These are phyloP conservation scores for Nanorana parkeri DNA, from an alignment of 2,113 vertebrate species.

Conservation along the genomic window DNA sequence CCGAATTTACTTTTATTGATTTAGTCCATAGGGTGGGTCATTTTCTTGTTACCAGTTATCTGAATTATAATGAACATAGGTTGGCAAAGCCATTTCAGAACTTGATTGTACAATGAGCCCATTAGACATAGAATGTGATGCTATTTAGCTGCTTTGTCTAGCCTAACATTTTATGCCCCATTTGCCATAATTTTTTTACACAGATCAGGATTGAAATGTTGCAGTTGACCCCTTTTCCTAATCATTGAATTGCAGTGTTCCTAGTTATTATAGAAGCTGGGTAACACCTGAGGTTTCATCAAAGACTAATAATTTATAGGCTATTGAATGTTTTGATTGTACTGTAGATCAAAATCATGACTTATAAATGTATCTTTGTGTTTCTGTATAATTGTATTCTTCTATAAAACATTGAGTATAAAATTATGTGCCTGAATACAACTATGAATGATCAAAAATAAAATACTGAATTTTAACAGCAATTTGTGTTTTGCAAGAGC, in stretches of 20 bases:
- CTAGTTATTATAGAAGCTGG: background rate
- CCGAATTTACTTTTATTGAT: constrained; percentile 14
- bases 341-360: no score
- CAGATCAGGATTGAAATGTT: constrained; percentile 1
- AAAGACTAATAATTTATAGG: background rate
- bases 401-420: no score
- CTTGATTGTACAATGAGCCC: background rate
- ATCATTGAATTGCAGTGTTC: background rate
- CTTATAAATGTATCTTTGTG: no score
- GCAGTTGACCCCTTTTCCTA: background rate
- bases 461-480: no score
- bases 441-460: no score
- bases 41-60: background rate
- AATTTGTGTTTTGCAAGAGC: no score
- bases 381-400: no score
- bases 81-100: background rate
- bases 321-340: background rate
- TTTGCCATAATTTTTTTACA: background rate
- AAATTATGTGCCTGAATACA: no score
- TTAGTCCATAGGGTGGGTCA: background rate
- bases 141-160: background rate
- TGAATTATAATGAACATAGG: background rate
- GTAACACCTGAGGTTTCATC: background rate
- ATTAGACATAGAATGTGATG: background rate
- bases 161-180: background rate